Percentiles rank a stretch among this genome's conserved stretches.
These are phyloP conservation scores for Parnassius orleans DNA, from an alignment of 2,888 invertebrate genomes.

Conservation along the genomic window DNA sequence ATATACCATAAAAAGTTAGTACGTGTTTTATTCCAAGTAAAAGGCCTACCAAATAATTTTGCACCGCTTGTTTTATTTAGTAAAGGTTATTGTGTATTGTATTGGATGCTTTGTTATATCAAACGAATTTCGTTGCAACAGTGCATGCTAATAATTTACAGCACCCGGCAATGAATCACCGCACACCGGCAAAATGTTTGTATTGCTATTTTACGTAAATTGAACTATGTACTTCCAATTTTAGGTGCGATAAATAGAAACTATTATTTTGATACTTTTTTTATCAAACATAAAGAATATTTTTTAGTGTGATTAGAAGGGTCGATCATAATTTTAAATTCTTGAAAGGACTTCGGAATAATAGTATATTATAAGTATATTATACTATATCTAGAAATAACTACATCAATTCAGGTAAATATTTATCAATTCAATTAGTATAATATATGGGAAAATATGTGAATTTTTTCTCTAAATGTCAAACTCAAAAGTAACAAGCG, in stretches of 20 bases:
- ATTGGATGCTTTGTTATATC: conserved; percentile 17
- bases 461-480: too few species aligned
- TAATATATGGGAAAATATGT: too few species aligned
- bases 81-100: conserved; percentile 21
- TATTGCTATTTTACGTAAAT: conserved; percentile 20
- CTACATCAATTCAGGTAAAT: too few species aligned
- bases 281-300: not conserved
- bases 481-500: too few species aligned
- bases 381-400: too few species aligned
- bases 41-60: conserved; percentile 7
- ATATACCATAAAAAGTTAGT: too few species aligned
- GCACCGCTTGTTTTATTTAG: conserved; percentile 6
- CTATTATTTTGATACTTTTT: not conserved
- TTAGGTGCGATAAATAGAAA: conserved; percentile 4
- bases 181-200: conserved; percentile 22
- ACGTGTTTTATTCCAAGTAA: not conserved
- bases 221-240: conserved; percentile 21
- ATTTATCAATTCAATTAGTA: too few species aligned
- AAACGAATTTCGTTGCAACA: conserved; percentile 24
- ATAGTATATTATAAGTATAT: too few species aligned
- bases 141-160: conserved; percentile 27
- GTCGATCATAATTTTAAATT: too few species aligned
- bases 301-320: too few species aligned
- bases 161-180: conserved; percentile 25
- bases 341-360: too few species aligned